Conservation (phyloP, 2,888 invertebrate genomes). For the Boloria euphrosyne region DNA sequence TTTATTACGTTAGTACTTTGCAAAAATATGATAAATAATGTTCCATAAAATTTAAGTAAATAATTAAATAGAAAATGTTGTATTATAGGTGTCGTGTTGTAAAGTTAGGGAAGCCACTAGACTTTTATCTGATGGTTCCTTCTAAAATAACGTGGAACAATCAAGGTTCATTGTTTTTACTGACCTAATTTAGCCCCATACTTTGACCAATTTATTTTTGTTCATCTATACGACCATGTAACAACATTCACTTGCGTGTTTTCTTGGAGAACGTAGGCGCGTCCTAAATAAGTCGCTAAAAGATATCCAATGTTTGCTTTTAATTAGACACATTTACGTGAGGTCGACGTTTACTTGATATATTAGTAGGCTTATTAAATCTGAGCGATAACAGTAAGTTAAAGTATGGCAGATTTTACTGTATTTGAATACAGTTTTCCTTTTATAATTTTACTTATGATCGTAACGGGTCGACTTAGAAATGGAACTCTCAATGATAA, state of each 20-base stretch:
- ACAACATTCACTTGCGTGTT: not conserved
- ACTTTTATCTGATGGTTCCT: no score
- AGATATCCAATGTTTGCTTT: conserved; percentile 31
- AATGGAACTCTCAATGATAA: no score
- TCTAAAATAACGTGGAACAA: no score
- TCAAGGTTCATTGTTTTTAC: not conserved
- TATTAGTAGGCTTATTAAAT: conserved; percentile 7
- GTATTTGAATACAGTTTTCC: no score
- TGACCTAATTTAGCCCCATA: not conserved
- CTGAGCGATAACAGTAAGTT: not conserved
- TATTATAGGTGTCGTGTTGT: no score
- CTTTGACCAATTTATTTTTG: not conserved
- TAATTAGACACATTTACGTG: conserved; percentile 26
- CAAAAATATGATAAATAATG: no score
- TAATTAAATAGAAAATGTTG: no score
- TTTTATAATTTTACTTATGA: no score
- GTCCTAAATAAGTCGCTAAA: conserved; percentile 35
- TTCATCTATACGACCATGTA: not conserved
- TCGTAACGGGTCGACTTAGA: no score
- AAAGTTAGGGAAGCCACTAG: no score
- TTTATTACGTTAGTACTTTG: no score
- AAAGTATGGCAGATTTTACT: not conserved
- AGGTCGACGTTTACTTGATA: conserved; percentile 14
- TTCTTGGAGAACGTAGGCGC: conserved; percentile 26
- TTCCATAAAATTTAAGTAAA: no score